Percentiles rank a stretch among this genome's conserved stretches.
These are phyloP conservation scores for Trachemys scripta DNA, from an alignment of 2,113 vertebrate species.

Conservation along the genomic window DNA sequence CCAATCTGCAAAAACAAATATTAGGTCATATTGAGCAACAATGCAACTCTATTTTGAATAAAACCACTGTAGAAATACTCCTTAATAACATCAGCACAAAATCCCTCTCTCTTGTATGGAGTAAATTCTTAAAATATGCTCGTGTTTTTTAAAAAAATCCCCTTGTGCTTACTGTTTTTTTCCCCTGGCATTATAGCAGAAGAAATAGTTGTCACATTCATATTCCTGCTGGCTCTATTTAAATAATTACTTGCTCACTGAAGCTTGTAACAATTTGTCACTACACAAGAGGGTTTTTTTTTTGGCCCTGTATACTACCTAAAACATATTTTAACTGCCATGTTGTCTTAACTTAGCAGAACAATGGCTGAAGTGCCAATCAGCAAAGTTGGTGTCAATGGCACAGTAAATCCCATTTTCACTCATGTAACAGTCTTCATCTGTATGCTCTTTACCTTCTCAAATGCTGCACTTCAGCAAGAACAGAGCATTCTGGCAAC, in stretches of 20 bases:
- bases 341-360: not conserved
- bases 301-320: not conserved
- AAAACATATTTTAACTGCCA: not conserved
- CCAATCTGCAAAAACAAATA: not conserved
- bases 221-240: not conserved
- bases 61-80: not conserved
- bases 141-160: not conserved
- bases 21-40: not conserved
- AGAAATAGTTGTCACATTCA: not conserved
- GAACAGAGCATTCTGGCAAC: not conserved
- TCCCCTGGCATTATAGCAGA: not conserved
- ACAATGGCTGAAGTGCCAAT: not conserved
- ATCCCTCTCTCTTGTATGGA: not conserved
- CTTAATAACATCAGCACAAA: not conserved
- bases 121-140: not conserved
- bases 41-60: not conserved
- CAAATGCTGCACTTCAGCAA: not conserved
- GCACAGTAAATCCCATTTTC: not conserved
- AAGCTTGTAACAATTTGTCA: not conserved
- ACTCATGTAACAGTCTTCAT: not conserved
- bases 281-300: not conserved
- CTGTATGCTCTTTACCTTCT: not conserved
- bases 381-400: not conserved
- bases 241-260: constrained; percentile 16
- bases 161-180: not conserved